Conservation (phyloP, 1,140 invertebrate genomes). For the Hyposmocoma kahamanoa region DNA sequence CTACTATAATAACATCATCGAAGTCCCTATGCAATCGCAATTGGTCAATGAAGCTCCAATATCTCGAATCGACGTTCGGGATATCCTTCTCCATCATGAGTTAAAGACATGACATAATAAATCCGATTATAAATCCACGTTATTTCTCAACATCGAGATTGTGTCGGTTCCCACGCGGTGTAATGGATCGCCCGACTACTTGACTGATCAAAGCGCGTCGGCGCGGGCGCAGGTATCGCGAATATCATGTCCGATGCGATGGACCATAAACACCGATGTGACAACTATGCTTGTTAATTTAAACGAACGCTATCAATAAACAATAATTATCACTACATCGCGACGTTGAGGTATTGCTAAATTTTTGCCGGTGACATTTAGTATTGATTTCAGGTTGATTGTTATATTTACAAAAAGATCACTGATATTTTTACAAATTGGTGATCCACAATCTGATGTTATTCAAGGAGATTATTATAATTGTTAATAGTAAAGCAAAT, state of each 20-base stretch:
- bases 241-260: constrained; percentile 38
- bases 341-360: constrained; percentile 45
- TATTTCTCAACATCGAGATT: constrained; percentile 13
- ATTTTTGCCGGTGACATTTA: too few relatives aligned
- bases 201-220: constrained; percentile 24
- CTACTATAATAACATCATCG: too few relatives aligned
- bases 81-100: neutral
- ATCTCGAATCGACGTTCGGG: too few relatives aligned
- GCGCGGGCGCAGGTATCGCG: constrained; percentile 21
- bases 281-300: constrained; percentile 54
- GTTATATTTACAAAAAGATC: neutral
- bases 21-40: too few relatives aligned
- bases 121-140: constrained; percentile 1
- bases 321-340: constrained; percentile 46
- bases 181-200: constrained; percentile 39
- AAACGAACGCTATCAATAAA: constrained; percentile 65
- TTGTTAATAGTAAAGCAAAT: too few relatives aligned
- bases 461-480: too few relatives aligned
- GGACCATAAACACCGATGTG: constrained; percentile 39
- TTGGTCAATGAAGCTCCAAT: too few relatives aligned
- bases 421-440: neutral
- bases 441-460: too few relatives aligned
- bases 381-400: too few relatives aligned
- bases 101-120: constrained; percentile 1
- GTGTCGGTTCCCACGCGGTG: constrained; percentile 39